Conservation (phyloP, 2,797 vertebrate genomes). For the Leucoraja ocellata region DNA sequence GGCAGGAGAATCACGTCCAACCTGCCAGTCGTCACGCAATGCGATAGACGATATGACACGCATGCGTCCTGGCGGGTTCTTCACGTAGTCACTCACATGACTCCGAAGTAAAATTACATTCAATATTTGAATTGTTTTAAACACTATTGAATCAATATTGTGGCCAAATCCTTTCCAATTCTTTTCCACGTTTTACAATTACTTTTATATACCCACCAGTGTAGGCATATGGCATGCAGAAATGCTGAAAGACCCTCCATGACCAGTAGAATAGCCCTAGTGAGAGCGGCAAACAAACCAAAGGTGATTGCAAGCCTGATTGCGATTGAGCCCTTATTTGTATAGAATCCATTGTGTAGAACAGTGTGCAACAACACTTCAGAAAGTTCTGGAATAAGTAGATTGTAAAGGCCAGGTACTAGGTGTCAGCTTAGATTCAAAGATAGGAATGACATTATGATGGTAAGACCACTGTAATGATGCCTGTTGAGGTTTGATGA, state of each 20-base stretch:
- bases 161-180: neutral
- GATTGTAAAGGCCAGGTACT: neutral
- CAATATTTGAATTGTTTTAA: neutral
- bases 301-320: constrained; percentile 43
- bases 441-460: neutral
- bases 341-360: constrained; percentile 44
- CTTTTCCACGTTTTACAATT: neutral
- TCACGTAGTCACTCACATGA: too few species aligned
- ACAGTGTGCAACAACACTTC: constrained; percentile 52
- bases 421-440: neutral
- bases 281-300: constrained; percentile 46
- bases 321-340: constrained; percentile 41
- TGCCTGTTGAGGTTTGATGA: neutral
- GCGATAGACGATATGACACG: too few species aligned
- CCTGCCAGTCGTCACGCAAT: too few species aligned
- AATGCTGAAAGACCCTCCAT: constrained; percentile 52
- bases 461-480: neutral
- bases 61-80: too few species aligned
- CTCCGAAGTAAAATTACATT: neutral
- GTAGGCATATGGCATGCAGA: constrained; percentile 49
- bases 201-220: constrained; percentile 44
- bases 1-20: too few species aligned
- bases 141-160: neutral
- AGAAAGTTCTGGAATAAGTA: constrained; percentile 46
- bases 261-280: constrained; percentile 45